These are phyloP conservation scores for Drosophila grimshawi DNA, from an alignment of 1,140 invertebrate genomes.

Conservation along the genomic window DNA sequence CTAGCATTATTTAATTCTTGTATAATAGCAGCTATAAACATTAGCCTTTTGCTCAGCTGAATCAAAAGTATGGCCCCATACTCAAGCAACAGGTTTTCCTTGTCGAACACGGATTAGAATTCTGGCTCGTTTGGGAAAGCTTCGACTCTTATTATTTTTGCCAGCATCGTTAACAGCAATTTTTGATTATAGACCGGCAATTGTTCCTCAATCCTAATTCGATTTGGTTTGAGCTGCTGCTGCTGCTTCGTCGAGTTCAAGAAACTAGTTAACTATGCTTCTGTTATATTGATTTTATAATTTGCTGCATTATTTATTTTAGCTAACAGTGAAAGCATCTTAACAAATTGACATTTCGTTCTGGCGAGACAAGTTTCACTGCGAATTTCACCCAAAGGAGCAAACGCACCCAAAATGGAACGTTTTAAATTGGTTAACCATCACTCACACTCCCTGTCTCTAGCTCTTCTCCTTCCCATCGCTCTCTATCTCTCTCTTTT, in stretches of 20 bases:
- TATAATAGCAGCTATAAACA: conserved; percentile 39
- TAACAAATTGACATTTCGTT: conserved; percentile 56
- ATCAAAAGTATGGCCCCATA: too few relatives aligned
- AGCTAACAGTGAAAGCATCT: conserved; percentile 63
- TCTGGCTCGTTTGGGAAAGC: conserved; percentile 32
- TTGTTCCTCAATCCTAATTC: conserved; percentile 7
- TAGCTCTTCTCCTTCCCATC: background rate
- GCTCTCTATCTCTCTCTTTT: background rate
- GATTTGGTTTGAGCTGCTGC: conserved; percentile 10
- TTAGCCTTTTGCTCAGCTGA: background rate
- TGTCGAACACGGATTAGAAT: background rate
- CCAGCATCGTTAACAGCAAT: conserved; percentile 32
- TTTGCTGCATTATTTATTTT: background rate
- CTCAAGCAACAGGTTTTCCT: conserved; percentile 30
- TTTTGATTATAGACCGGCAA: conserved; percentile 10
- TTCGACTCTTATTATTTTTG: background rate
- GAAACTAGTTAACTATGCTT: too few relatives aligned
- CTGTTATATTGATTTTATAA: too few relatives aligned
- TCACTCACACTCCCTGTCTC: background rate
- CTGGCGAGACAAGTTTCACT: conserved; percentile 26
- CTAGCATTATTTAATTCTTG: conserved; percentile 17
- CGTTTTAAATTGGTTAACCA: conserved; percentile 34
- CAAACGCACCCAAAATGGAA: conserved; percentile 43
- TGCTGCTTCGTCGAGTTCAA: background rate
- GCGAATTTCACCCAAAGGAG: conserved; percentile 32